These are phyloP conservation scores for Xenopus tropicalis DNA, from an alignment of 2,113 vertebrate species.

Conservation along the genomic window DNA sequence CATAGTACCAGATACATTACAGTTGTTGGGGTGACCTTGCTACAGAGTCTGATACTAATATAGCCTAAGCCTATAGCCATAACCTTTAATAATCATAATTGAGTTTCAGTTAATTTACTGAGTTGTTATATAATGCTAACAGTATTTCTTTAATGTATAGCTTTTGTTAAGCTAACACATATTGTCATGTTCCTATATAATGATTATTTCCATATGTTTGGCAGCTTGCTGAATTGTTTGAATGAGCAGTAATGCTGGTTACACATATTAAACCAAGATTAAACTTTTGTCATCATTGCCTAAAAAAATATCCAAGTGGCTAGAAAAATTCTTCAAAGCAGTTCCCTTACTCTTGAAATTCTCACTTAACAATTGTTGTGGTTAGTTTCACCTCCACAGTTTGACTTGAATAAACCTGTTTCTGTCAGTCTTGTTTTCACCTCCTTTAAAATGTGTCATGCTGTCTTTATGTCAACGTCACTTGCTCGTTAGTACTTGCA, in stretches of 20 bases:
- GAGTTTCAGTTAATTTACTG: too few species aligned
- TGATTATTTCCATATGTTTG: constrained; percentile 72
- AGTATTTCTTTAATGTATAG: too few species aligned
- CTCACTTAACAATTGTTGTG: constrained; percentile 48
- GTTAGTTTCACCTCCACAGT: constrained; percentile 48
- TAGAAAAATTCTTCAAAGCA: constrained; percentile 47
- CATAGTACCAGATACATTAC: too few species aligned
- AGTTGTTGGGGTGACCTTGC: too few species aligned
- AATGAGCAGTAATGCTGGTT: constrained; percentile 56
- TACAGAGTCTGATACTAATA: too few species aligned
- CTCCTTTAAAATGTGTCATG: constrained; percentile 27
- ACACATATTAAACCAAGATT: constrained; percentile 61
- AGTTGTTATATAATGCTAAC: too few species aligned
- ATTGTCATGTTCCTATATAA: constrained; percentile 57
- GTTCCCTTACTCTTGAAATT: constrained; percentile 50
- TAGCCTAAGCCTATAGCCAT: too few species aligned
- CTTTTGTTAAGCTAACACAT: background rate
- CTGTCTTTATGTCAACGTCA: constrained; percentile 27
- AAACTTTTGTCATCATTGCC: constrained; percentile 52
- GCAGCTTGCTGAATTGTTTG: constrained; percentile 64
- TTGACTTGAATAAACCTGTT: constrained; percentile 30
- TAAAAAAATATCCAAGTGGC: constrained; percentile 46
- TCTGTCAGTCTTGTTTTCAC: constrained; percentile 36
- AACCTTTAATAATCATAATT: too few species aligned
- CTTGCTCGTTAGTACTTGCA: constrained; percentile 15